Conservation (phyloP, 2,113 vertebrate genomes). For the Calcarius ornatus region DNA sequence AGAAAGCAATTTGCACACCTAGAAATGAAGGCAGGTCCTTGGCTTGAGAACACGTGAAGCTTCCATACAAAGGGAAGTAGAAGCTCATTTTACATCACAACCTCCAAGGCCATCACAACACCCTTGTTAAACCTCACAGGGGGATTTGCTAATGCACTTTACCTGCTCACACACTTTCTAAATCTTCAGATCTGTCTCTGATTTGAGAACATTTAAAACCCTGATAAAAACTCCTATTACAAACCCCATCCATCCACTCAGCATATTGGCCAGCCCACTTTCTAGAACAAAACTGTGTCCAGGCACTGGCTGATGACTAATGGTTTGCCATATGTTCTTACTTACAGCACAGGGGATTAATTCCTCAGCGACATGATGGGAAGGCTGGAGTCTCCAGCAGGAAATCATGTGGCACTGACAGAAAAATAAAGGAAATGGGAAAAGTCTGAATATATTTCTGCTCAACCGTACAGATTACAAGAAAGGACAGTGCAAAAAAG, state of each 20-base stretch:
- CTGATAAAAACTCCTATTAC: background rate
- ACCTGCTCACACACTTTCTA: background rate
- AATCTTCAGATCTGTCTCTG: background rate
- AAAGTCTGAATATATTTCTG: background rate
- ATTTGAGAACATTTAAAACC: background rate
- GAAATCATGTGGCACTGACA: background rate
- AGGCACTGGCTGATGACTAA: background rate
- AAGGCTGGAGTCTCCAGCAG: background rate
- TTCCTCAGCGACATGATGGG: background rate
- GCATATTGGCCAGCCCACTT: background rate
- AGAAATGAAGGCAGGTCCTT: background rate
- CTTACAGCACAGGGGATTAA: background rate
- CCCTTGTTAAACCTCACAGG: background rate
- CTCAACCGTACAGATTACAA: background rate
- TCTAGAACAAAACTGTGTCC: background rate
- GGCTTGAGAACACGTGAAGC: background rate
- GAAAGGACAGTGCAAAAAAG: background rate
- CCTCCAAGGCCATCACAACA: background rate
- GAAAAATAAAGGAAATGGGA: background rate
- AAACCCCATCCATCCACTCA: slow-evolving; percentile 1
- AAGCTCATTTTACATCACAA: background rate
- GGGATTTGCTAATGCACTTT: background rate
- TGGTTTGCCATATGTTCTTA: background rate
- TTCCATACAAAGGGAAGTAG: background rate
- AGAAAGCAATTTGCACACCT: background rate